Evolutionary conservation across 2,888 invertebrate genomes (phyloP), one percentile per base, ranked within the genome.

Genomic region (Julus scanicus): DNA sequence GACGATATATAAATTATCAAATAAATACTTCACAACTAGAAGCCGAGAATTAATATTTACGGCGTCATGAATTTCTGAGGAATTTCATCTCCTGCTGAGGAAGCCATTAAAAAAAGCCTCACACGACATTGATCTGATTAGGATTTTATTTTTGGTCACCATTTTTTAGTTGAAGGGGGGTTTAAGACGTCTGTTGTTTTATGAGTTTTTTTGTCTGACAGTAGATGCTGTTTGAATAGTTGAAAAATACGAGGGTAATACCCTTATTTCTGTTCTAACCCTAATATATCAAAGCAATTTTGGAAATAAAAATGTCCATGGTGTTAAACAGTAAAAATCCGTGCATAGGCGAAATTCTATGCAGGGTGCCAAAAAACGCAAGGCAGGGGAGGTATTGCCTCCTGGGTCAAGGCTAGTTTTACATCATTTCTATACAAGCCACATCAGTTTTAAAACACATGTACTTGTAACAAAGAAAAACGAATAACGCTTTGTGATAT

Each of bases 361-460:
- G 63, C n/a, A 63, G 63, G 63, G 63, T 80, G 29, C 80, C 29
- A 80, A 80, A 80, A 37, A 80, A 9, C 37, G 37, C 11, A 71
- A 37, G 80, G 80, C 80, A 9, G 80, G 80, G 80, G 44, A 44
- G 80, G 80, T 80, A 80, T 29, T 80, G 80, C 80, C 80, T 80
- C 80, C 80, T 80, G 80, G 80, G 80, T 80, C 80, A 80, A 80
- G 80, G 80, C 80, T 80, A 80, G 80, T 80, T 80, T 80, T 80
- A 80, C 80, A 71, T 71, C 80, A 80, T 20, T 29, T 20, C 63
- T 20, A n/a, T 29, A 5, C 71, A 29, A n/a, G 71, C 20, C 71
- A 71, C 29, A 37, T 80, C 71, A 49, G 53, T 53, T 53, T 80
- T 37, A 80, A 80, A 80, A 80, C 37, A 80, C 80, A 71, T 20